Base-by-base conservation (phyloP, 2,888 invertebrate genomes). In the Carcina quercana region DNA sequence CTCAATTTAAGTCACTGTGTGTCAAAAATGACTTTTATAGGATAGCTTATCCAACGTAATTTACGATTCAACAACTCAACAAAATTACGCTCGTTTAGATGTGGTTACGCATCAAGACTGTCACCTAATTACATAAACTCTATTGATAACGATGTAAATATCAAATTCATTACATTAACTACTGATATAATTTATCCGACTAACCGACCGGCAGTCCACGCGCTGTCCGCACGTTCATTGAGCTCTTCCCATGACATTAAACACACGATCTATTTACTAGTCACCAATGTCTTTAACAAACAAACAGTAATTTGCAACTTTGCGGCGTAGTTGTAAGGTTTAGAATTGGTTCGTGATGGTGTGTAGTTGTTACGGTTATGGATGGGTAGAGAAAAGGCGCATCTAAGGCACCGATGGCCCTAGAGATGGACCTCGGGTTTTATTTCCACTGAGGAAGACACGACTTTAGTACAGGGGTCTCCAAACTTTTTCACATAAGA, bases 171-270 rank as follows among this genome's bases (percentile, higher is more conserved):
- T 53, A 58, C 50, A 42, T 32, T 43, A 52, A 57, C 48, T 42
- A 40, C 24, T 36, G 38, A 44, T 59, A 59, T 66, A 66, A 59
- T 53, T 62, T 67, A 57, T 66, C 58, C 44, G 53, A 53, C 58
- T 64, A 59, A 60, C 64, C 68, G 75, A 68, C 67, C 76, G 67
- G 75, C 72, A 74, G 82, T 76, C 78, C 73, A 74, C 68, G 71
- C 71, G 72, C 72, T 76, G 82, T 75, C 82, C 79, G 79, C 70
- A 68, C 74, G 74, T 78, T 79, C 78, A 79, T 74, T 78, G 74
- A 78, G 82, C 71, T 73, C 80, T 83, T 83, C 82, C 82, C 83
- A 83, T 82, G 83, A 83, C 83, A 83, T 83, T 83, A 82, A 76
- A 70, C 71, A 44, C 44, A 15, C 21, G 21, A 7, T 22, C 31